phyloP scores from a whole-genome alignment of 2,888 invertebrate genomes.

The Acronicta alni region DNA sequence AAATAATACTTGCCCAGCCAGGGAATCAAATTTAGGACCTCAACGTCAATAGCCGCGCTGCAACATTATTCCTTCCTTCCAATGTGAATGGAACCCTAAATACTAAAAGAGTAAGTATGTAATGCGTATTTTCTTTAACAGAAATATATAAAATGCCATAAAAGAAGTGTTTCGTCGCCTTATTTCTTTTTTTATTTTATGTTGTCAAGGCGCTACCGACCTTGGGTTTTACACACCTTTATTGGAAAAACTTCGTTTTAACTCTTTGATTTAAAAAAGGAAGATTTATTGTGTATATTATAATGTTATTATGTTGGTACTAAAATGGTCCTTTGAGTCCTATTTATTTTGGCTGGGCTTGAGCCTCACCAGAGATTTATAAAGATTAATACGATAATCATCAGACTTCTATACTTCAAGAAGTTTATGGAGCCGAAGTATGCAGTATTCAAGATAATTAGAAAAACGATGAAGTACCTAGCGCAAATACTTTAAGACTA shows the following conservation, averaged over 20 bases:
- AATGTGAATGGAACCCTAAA: slow-evolving; percentile 48
- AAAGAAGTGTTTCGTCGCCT: slow-evolving; percentile 50
- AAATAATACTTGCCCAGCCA: no score
- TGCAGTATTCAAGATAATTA: no score
- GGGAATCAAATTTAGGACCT: no score
- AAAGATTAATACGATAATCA: no score
- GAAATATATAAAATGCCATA: slow-evolving; percentile 66
- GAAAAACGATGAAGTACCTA: no score
- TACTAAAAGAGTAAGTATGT: slow-evolving; percentile 55
- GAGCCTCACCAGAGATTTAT: no score
- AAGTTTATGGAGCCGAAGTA: no score
- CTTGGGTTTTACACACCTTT: slow-evolving; percentile 24
- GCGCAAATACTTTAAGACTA: no score
- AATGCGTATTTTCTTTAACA: slow-evolving; percentile 62
- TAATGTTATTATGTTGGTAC: neutral
- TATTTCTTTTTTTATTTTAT: slow-evolving; percentile 55
- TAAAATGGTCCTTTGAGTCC: neutral
- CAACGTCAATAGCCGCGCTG: no score
- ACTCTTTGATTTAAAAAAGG: neutral
- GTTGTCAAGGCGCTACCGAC: slow-evolving; percentile 32
- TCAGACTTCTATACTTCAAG: no score
- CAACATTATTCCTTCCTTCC: neutral
- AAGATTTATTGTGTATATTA: neutral
- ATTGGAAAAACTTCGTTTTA: slow-evolving; percentile 18
- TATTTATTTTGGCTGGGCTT: no score